phyloP scores from a whole-genome alignment of 2,888 invertebrate species.

The Platycheirus rosarum region DNA sequence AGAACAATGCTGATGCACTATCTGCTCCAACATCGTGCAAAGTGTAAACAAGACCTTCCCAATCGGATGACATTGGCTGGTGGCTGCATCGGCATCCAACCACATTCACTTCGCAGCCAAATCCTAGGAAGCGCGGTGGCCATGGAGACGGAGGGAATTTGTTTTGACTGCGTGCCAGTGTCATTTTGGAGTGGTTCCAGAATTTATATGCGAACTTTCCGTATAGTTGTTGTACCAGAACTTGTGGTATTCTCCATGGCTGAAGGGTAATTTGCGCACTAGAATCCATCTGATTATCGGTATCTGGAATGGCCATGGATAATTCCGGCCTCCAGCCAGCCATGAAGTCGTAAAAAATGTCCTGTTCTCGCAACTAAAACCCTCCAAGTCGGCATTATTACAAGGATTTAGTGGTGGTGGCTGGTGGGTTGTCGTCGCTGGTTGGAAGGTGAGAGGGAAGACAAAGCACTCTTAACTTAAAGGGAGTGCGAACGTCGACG shows the following conservation, averaged over 20 bases:
- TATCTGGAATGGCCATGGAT: constrained; percentile 13
- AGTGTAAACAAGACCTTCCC: constrained; percentile 30
- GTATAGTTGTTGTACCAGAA: too few species aligned
- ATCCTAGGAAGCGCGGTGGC: not conserved
- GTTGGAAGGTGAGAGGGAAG: not conserved
- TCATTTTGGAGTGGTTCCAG: constrained; percentile 56
- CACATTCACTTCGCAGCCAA: constrained; percentile 47
- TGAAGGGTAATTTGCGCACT: constrained; percentile 45
- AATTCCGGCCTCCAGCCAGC: constrained; percentile 43
- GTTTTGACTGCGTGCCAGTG: constrained; percentile 44
- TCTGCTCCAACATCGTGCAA: constrained; percentile 11
- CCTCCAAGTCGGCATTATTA: constrained; percentile 54
- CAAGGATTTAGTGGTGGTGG: constrained; percentile 43
- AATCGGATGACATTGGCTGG: constrained; percentile 44
- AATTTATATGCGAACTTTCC: constrained; percentile 55
- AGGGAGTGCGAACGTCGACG: not conserved
- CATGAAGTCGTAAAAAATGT: constrained; percentile 44
- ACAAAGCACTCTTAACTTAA: constrained; percentile 22
- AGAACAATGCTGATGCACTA: constrained; percentile 39
- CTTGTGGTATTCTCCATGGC: too few species aligned
- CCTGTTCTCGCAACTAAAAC: constrained; percentile 42
- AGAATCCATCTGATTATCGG: constrained; percentile 64
- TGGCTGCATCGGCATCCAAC: not conserved
- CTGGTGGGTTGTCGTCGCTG: not conserved
- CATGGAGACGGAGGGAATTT: not conserved